Conservation (phyloP, 35 echinoderm and acorn worm genomes). For the Apostichopus parvimensis region DNA sequence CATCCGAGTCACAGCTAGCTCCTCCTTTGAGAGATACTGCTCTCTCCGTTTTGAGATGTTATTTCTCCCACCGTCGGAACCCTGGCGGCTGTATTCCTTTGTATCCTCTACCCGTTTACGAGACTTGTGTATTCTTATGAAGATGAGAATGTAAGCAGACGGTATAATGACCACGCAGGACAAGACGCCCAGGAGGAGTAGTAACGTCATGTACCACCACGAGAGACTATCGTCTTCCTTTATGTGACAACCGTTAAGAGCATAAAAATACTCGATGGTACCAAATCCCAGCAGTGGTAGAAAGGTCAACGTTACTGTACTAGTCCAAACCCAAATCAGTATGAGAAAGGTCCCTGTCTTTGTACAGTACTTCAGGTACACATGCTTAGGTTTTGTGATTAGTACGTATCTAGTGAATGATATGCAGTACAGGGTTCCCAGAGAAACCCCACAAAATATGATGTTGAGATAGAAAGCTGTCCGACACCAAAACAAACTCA, state of each 20-base stretch:
- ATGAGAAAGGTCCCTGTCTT: neutral
- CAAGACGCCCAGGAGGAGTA: constrained; percentile 23
- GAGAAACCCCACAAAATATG: constrained; percentile 23
- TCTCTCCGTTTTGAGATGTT: neutral
- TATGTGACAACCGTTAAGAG: constrained; percentile 28
- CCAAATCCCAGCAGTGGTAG: constrained; percentile 42
- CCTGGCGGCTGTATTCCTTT: constrained; percentile 40
- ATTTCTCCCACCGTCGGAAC: neutral
- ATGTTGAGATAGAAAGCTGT: constrained; percentile 28
- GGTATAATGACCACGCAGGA: constrained; percentile 48
- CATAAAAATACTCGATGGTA: constrained; percentile 22
- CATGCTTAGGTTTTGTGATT: constrained; percentile 30
- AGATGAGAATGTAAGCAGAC: constrained; percentile 24
- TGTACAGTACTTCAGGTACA: constrained; percentile 25
- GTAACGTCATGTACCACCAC: constrained; percentile 48
- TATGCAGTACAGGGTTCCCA: constrained; percentile 44
- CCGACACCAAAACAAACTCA: constrained; percentile 14
- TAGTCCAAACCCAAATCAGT: constrained; percentile 22
- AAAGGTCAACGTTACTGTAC: neutral
- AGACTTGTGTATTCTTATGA: constrained; percentile 24
- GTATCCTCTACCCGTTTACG: constrained; percentile 41
- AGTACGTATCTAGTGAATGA: constrained; percentile 51
- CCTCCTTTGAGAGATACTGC: constrained; percentile 28
- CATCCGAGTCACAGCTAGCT: constrained; percentile 46
- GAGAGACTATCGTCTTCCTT: constrained; percentile 41